phyloP scores from a whole-genome alignment of 2,888 invertebrate genomes.

The Ornithoptera priamus region DNA sequence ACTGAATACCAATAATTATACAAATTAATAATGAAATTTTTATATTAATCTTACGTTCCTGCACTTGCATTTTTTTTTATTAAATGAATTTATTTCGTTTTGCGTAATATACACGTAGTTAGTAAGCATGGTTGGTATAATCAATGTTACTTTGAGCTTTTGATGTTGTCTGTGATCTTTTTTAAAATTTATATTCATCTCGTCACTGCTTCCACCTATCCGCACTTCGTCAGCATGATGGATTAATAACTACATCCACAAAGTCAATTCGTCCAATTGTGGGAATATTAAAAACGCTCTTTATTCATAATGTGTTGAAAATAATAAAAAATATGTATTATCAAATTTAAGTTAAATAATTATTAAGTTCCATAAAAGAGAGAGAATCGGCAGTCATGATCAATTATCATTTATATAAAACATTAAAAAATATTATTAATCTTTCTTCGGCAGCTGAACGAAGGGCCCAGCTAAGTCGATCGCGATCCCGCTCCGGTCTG shows the following conservation, averaged over 20 bases:
- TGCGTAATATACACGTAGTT: background rate
- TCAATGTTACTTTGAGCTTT: constrained; percentile 31
- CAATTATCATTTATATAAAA: background rate
- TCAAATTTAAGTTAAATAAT: too few species aligned
- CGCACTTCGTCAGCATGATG: too few species aligned
- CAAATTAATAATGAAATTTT: too few species aligned
- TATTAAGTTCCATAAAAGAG: too few species aligned
- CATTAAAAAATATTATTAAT: background rate
- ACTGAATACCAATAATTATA: too few species aligned
- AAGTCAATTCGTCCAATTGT: too few species aligned
- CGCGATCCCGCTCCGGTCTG: constrained; percentile 90
- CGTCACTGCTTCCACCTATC: background rate
- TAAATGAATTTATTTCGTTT: background rate
- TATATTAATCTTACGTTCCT: too few species aligned
- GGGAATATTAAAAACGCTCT: too few species aligned
- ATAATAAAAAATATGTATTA: too few species aligned
- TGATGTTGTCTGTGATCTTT: constrained; percentile 38
- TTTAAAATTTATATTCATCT: constrained; percentile 1
- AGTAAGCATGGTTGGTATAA: background rate
- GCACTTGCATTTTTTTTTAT: background rate
- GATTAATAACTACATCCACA: too few species aligned
- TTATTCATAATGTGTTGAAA: too few species aligned
- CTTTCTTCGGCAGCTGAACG: constrained; percentile 85
- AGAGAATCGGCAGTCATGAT: too few species aligned
- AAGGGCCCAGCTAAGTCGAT: constrained; percentile 93